A percentile compares a stretch with the other conserved stretches of the same genome.
phyloP scores from a whole-genome alignment of 2,113 vertebrate species.

The Pogonocichla stellata region DNA sequence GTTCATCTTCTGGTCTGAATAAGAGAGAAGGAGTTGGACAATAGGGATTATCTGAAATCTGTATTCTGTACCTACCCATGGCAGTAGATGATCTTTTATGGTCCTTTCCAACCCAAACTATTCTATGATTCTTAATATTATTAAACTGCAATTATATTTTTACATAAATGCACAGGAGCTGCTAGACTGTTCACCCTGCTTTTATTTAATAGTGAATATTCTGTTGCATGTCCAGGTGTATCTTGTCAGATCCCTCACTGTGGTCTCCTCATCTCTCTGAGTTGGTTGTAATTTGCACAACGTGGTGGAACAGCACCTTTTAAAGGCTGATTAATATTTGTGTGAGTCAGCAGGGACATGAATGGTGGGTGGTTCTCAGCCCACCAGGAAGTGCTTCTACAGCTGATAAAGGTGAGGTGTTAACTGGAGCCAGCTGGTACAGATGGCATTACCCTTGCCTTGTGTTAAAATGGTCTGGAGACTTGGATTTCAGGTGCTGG shows the following conservation, averaged over 20 bases:
- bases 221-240: not conserved
- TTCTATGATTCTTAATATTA: not conserved
- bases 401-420: constrained; percentile 4
- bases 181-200: not conserved
- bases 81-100: not conserved
- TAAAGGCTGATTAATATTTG: not conserved
- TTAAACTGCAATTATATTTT: not conserved
- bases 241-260: not conserved
- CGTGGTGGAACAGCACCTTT: not conserved
- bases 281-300: not conserved
- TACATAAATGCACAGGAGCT: not conserved
- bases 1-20: accelerated
- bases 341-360: not conserved
- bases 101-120: not conserved
- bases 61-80: accelerated
- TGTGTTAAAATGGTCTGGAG: not conserved
- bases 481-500: not conserved
- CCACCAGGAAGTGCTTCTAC: not conserved
- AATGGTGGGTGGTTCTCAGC: not conserved
- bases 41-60: not conserved
- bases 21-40: not conserved
- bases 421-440: not conserved
- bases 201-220: not conserved
- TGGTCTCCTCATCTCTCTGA: not conserved
- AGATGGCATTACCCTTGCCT: not conserved